A percentile compares a stretch with the other conserved stretches of the same genome.
These are phyloP conservation scores for Spodoptera frugiperda DNA, from an alignment of 1,140 invertebrate genomes.

Conservation along the genomic window DNA sequence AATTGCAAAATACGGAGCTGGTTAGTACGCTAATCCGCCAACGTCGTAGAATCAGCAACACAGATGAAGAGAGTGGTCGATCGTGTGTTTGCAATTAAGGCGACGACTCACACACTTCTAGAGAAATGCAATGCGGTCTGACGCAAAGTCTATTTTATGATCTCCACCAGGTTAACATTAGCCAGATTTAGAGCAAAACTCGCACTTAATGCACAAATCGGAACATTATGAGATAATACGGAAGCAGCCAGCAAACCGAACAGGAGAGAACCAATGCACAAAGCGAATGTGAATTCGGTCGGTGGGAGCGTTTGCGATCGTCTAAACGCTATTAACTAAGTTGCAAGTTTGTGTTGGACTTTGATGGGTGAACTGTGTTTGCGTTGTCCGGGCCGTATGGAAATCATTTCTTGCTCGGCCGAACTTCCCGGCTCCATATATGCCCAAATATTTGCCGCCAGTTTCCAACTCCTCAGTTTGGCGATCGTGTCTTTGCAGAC, in stretches of 20 bases:
- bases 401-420: slow-evolving; percentile 81
- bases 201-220: slow-evolving; percentile 10
- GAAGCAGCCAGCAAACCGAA: slow-evolving; percentile 23
- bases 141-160: slow-evolving; percentile 6
- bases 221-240: slow-evolving; percentile 20
- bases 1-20: slow-evolving; percentile 1
- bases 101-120: not conserved
- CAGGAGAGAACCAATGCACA: slow-evolving; percentile 28
- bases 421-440: slow-evolving; percentile 74
- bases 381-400: slow-evolving; percentile 71
- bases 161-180: not conserved
- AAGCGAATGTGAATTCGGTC: slow-evolving; percentile 42
- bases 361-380: slow-evolving; percentile 79
- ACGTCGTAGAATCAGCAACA: slow-evolving; percentile 25
- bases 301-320: slow-evolving; percentile 62
- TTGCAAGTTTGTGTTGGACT: slow-evolving; percentile 77
- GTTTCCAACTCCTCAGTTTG: slow-evolving; percentile 68
- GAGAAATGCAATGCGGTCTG: not conserved
- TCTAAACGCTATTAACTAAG: slow-evolving; percentile 80
- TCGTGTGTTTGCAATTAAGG: slow-evolving; percentile 31
- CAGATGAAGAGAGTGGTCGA: slow-evolving; percentile 13
- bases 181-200: not conserved
- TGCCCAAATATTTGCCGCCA: slow-evolving; percentile 77
- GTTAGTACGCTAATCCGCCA: slow-evolving; percentile 7
- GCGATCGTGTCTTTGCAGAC: slow-evolving; percentile 68